Evolutionary conservation across 2,113 vertebrate species (phyloP).

Genomic region (Mobula birostris): DNA sequence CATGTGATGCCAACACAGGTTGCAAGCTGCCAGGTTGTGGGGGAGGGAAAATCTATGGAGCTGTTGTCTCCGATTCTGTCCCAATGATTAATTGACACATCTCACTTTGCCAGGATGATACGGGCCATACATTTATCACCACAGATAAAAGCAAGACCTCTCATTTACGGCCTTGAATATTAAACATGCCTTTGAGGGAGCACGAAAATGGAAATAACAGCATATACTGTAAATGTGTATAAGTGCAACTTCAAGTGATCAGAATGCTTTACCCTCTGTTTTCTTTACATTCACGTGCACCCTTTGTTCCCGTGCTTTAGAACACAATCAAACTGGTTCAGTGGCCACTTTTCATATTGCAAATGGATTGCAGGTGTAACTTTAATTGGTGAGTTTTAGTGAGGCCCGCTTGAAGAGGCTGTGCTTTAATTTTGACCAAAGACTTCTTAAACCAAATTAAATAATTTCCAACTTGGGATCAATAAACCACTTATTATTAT

Average conservation of each 20-base stretch:
- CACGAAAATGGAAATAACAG: background rate
- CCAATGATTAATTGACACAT: constrained; percentile 33
- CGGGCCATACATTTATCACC: background rate
- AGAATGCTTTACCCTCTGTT: background rate
- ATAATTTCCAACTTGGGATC: too few relatives aligned
- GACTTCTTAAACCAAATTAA: background rate
- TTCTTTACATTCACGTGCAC: background rate
- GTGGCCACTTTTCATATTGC: background rate
- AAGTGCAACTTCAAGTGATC: background rate
- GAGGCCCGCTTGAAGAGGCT: background rate
- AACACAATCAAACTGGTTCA: background rate
- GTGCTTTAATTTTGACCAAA: background rate
- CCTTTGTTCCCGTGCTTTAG: too few relatives aligned
- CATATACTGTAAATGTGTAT: background rate
- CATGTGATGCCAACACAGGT: background rate
- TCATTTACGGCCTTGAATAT: background rate
- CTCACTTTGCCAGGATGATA: background rate
- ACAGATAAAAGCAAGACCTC: background rate
- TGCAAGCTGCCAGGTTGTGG: background rate
- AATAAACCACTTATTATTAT: too few relatives aligned
- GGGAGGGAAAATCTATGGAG: background rate
- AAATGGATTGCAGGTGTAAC: background rate
- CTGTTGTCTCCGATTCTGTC: background rate
- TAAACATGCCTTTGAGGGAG: background rate
- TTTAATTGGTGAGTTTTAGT: background rate